Base-by-base conservation (phyloP, 92 coral and sea anemone genomes). In the Phenganax stokvisi region DNA sequence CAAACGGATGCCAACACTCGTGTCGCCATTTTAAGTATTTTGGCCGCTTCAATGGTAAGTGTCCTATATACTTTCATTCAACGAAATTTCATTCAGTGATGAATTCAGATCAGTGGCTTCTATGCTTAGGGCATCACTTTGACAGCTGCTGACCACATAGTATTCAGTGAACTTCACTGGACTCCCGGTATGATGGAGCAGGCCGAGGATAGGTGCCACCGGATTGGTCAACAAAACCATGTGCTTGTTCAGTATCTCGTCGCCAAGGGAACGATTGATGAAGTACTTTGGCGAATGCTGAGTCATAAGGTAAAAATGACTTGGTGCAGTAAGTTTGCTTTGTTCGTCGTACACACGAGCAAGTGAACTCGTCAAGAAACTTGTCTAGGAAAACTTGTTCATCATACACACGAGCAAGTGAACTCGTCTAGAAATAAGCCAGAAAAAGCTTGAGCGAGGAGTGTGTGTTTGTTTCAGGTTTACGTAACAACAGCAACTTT, bases 131-230 rank as follows among this genome's bases (percentile, higher is more conserved):
- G 98, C 51, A 83, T 94, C 12, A 94, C 98, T 7, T 81, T 94
- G 54, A 94, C 98, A n/a, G 97, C 98, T 27, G 98, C 98, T 66
- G 97, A 94, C 85, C 98, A 94, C 75, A 90, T 94, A 65, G 92
- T 94, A 64, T 94, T 94, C 76, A 89, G 91, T 7, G 98, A 94
- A 88, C 88, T 94, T 12, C 92, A 94, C 73, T 88, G 85, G 74
- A 94, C 98, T 12, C 98, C 98, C 1, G 98, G 98, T 12, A 83
- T 94, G 30, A 91, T 94, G 89, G 85, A 91, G 78, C 98, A 94
- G 63, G 98, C 98, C 1, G 97, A 94, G 79, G 98, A 94, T 74
- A 84, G 98, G 64, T 97, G 92, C 0, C 98, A 94, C 85, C 88
- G 98, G 80, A 94, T 94, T 70, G 98, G 98, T 56, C 98, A 94